A percentile compares a stretch with the other conserved stretches of the same genome.
Evolutionary conservation across 2,888 invertebrate genomes (phyloP).

Genomic region (Holacanthella duospinosa): DNA sequence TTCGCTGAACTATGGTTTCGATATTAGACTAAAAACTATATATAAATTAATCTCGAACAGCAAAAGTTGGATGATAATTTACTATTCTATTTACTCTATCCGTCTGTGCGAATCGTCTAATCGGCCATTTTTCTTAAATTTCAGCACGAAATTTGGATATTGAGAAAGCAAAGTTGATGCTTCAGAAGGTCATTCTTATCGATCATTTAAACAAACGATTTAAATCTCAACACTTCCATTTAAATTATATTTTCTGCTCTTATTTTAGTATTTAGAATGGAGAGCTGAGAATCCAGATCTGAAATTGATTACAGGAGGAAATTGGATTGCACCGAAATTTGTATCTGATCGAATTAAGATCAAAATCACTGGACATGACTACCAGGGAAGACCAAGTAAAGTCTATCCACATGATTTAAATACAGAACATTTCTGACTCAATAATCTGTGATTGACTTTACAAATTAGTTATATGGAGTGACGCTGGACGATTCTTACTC

Average conservation of each 20-base stretch:
- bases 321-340: neutral
- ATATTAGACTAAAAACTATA: no score
- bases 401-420: neutral
- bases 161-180: conserved; percentile 20
- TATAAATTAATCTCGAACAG: no score
- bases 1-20: no score
- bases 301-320: neutral
- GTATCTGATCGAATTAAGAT: neutral
- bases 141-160: conserved; percentile 20
- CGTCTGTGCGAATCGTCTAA: no score
- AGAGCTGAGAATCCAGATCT: neutral
- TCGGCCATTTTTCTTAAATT: no score
- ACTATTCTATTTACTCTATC: no score
- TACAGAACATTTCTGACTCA: neutral
- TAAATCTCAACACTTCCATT: no score
- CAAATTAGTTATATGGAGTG: neutral
- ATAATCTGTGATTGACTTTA: conserved; percentile 1
- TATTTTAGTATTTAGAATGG: conserved; percentile 1
- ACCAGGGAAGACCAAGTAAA: neutral
- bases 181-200: conserved; percentile 12
- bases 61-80: no score
- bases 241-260: no score
- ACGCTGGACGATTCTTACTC: neutral
- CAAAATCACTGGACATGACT: neutral
- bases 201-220: no score